A percentile compares a stretch with the other conserved stretches of the same genome.
Evolutionary conservation across 2,113 vertebrate genomes (phyloP).

Genomic region (Morone saxatilis): DNA sequence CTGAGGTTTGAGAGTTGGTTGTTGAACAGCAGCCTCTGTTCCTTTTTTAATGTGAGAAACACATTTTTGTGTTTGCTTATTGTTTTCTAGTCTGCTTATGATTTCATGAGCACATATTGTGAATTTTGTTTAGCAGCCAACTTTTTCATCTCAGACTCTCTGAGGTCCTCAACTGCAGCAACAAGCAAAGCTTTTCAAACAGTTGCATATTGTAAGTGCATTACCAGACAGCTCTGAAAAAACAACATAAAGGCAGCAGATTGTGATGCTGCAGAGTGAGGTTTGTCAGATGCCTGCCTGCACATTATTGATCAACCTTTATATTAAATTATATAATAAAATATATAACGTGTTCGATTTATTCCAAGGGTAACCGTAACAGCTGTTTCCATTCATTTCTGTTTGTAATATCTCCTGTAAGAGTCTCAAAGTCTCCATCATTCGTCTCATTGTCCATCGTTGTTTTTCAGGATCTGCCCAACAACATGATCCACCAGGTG

Average conservation of each 20-base stretch:
- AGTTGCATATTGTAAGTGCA: too few relatives aligned
- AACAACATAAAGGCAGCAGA: too few relatives aligned
- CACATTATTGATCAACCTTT: too few relatives aligned
- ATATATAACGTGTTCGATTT: too few relatives aligned
- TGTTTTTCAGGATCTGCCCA: constrained; percentile 92
- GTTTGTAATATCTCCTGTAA: neutral
- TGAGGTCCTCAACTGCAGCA: too few relatives aligned
- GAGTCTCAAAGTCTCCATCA: neutral
- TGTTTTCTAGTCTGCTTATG: neutral
- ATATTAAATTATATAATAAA: too few relatives aligned
- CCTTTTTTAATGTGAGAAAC: neutral
- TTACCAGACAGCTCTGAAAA: too few relatives aligned
- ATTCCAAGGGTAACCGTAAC: neutral
- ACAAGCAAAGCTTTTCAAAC: too few relatives aligned
- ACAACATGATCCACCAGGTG: constrained; percentile 99
- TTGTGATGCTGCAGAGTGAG: too few relatives aligned
- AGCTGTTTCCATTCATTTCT: neutral
- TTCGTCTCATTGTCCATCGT: neutral
- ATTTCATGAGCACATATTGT: neutral
- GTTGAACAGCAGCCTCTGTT: neutral
- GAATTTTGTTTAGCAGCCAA: neutral
- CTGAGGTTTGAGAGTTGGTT: neutral
- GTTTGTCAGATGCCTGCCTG: too few relatives aligned
- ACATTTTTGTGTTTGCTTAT: neutral
- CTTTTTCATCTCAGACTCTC: neutral